Base-by-base conservation (phyloP, 2,113 vertebrate genomes). In the Lophochroa leadbeateri region DNA sequence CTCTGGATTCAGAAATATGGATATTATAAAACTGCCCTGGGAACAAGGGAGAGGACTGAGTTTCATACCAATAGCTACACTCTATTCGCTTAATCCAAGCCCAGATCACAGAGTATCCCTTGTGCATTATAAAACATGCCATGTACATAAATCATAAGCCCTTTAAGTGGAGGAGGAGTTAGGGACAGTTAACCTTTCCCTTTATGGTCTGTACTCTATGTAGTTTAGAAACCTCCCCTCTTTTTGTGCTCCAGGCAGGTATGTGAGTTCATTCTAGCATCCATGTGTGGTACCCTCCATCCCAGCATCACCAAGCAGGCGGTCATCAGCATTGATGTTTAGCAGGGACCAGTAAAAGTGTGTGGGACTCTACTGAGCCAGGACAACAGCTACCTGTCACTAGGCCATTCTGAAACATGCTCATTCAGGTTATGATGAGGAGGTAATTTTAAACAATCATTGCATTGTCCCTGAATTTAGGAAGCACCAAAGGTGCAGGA, bases 11-110 rank as follows among this genome's bases (percentile, higher is more conserved):
- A 80, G 28, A 84, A 94, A 90, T 70, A 88, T 4, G 27, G 84
- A 60, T 86, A 55, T 71, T 95, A 37, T 44, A 77, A 95, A 95
- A 92, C 28, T 82, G n/a, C 50, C 67, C 33, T 85, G 79, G 58
- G 87, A 95, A 87, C 49, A 76, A 84, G 69, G 72, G 24, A 57
- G 37, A 74, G n/a, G 58, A 50, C 60, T 93, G 57, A 80, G 29
- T 92, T 96, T 90, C 67, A 60, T 84, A 80, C 46, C 20, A 43
- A 77, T 31, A 70, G 46, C 44, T 77, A 58, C 16, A 49, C 11
- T 18, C 13, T 20, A 37, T 67, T 71, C 29, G n/a, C 74, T 70
- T 31, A 89, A 71, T 72, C 58, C 49, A 82, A 94, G 44, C 46
- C 31, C 41, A 82, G 49, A 86, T 88, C 87, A 84, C 76, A 76